These are phyloP conservation scores for Myxocyprinus asiaticus DNA, from an alignment of 2,113 vertebrate genomes.

Conservation along the genomic window DNA sequence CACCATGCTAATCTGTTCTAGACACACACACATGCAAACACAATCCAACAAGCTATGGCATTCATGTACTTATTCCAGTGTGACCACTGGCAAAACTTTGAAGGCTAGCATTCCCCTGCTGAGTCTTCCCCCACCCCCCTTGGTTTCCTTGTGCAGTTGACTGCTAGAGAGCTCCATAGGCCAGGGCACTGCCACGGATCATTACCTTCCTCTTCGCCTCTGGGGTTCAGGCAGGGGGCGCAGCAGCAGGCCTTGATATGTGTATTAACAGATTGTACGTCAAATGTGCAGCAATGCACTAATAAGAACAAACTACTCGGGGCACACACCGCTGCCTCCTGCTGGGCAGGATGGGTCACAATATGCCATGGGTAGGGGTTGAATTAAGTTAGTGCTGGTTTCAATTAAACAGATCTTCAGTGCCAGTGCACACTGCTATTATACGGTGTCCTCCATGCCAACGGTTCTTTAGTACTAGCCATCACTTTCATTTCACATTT, in stretches of 20 bases:
- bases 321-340: conserved; percentile 66
- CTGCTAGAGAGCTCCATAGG: conserved; percentile 28
- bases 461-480: too few relatives aligned
- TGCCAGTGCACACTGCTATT: conserved; percentile 3
- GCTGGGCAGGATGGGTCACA: conserved; percentile 55
- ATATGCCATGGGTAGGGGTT: not conserved
- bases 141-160: conserved; percentile 21
- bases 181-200: conserved; percentile 78
- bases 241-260: conserved; percentile 44
- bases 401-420: conserved; percentile 27
- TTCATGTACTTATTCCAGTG: conserved; percentile 42
- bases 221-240: conserved; percentile 26
- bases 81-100: conserved; percentile 32
- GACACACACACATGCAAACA: not conserved
- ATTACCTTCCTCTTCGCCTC: conserved; percentile 59
- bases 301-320: conserved; percentile 51
- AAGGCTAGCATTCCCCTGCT: conserved; percentile 25
- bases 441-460: not conserved
- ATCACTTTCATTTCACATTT: too few relatives aligned
- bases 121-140: not conserved
- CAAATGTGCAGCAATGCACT: conserved; percentile 40
- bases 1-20: too few relatives aligned
- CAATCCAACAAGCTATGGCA: not conserved
- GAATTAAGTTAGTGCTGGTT: conserved; percentile 2
- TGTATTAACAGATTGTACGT: conserved; percentile 47